phyloP scores from a whole-genome alignment of 2,113 vertebrate genomes.

The Telmatochromis sp. region DNA sequence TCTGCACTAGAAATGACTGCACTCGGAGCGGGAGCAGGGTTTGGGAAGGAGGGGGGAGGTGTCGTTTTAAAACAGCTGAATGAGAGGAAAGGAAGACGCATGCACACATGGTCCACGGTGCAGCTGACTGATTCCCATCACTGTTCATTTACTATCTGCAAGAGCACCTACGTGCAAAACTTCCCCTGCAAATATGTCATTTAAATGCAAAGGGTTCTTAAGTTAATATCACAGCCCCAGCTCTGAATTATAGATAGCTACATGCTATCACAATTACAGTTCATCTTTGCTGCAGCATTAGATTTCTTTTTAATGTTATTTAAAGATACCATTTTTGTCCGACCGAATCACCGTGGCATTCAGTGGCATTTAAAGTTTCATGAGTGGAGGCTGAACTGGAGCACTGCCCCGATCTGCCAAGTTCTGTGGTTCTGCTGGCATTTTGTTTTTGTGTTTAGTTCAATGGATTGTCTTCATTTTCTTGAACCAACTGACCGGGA shows the following conservation, averaged over 20 bases:
- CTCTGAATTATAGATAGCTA: neutral
- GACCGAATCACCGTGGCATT: neutral
- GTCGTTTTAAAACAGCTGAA: constrained; percentile 58
- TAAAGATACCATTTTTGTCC: neutral
- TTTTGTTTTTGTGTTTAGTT: neutral
- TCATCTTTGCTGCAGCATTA: neutral
- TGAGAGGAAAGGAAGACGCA: constrained; percentile 41
- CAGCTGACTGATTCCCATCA: constrained; percentile 54
- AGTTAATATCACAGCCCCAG: neutral
- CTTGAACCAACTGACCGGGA: neutral
- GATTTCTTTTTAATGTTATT: constrained; percentile 3
- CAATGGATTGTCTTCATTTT: neutral
- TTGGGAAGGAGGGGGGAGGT: constrained; percentile 15
- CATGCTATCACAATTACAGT: neutral
- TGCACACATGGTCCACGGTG: constrained; percentile 50
- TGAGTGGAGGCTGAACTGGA: constrained; percentile 17
- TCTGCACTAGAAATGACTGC: constrained; percentile 71
- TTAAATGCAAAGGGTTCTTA: neutral
- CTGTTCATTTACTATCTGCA: constrained; percentile 16
- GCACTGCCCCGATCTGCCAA: neutral
- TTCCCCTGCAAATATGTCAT: constrained; percentile 14
- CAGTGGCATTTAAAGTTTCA: constrained; percentile 19
- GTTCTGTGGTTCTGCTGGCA: neutral
- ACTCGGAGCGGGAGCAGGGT: constrained; percentile 53
- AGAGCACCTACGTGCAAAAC: constrained; percentile 3